Evolutionary conservation across 2,797 vertebrate species (phyloP).

Genomic region (Thamnophis elegans): DNA sequence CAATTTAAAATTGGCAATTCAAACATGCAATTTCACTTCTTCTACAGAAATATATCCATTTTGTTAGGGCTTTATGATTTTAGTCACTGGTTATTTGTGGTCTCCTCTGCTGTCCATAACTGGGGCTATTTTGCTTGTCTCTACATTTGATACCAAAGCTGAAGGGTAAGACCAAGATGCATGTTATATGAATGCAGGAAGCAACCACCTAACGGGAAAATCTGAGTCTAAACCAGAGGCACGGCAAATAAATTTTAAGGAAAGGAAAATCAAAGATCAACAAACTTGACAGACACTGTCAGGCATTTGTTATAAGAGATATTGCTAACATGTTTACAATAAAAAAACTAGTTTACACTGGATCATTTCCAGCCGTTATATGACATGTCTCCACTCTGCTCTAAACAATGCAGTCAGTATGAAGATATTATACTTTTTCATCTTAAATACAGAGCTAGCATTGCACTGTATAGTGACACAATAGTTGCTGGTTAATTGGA

Average conservation of each 20-base stretch:
- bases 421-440: neutral
- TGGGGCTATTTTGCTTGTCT: neutral
- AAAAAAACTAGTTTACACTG: neutral
- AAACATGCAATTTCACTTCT: neutral
- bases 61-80: neutral
- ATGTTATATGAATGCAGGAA: slow-evolving; percentile 12
- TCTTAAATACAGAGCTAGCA: neutral
- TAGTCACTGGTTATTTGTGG: neutral
- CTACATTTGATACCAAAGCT: neutral
- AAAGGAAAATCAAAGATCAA: neutral
- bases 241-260: neutral
- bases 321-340: neutral
- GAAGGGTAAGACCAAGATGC: neutral
- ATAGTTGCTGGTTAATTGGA: neutral
- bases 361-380: too few species aligned
- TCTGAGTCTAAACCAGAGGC: neutral
- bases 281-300: slow-evolving; percentile 27
- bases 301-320: slow-evolving; percentile 10
- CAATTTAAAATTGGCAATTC: neutral
- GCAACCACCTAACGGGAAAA: slow-evolving; percentile 3
- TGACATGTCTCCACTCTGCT: neutral
- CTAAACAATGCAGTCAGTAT: neutral
- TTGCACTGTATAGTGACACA: neutral
- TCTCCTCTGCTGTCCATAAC: neutral
- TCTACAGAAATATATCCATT: neutral